Evolutionary conservation across 2,113 vertebrate species (phyloP), one percentile per base, ranked within the genome.

Genomic region (Myxocyprinus asiaticus): DNA sequence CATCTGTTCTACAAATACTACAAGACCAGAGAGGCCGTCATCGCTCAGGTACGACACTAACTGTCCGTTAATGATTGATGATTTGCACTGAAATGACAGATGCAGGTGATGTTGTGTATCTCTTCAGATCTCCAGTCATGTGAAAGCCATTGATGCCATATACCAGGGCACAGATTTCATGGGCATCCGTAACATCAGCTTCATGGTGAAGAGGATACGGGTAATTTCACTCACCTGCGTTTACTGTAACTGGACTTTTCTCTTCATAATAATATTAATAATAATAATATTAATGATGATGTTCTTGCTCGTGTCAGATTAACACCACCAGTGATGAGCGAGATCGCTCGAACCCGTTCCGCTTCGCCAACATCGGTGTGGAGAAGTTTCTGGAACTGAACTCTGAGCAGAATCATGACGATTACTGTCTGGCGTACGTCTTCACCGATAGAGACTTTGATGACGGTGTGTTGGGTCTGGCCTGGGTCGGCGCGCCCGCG

Each of bases 401-500:
- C 88, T 99, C 98, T 0, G 98, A 99, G 78, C 97, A 99, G 94
- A 99, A 99, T 91, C 97, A 99, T 0, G 97, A 99, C 59, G 97
- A 98, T 88, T 99, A 99, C 90, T 99, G 98, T 87, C 89, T 99
- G 89, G 97, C 98, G 83, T 99, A 99, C 77, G 97, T 99, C 81
- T 99, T 99, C 88, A 99, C 98, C 0, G 98, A 99, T 90, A 89
- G 97, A 82, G 98, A 99, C 88, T 99, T 99, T 90, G 98, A 99
- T 77, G 97, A 99, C 53, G 98, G 98, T 2, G 97, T 99, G 64
- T 90, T 99, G 88, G 98, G 98, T 70, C 87, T 99, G 88, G 98
- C 98, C 62, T 99, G 98, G 98, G 98, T 99, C 76, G 98, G 97
- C 87, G 97, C 98, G 6, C 96, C 98, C 43, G 96, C 97, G 94